A percentile compares a stretch with the other conserved stretches of the same genome.
phyloP scores from a whole-genome alignment of 2,797 vertebrate species.

The Ptychadena robeensis region DNA sequence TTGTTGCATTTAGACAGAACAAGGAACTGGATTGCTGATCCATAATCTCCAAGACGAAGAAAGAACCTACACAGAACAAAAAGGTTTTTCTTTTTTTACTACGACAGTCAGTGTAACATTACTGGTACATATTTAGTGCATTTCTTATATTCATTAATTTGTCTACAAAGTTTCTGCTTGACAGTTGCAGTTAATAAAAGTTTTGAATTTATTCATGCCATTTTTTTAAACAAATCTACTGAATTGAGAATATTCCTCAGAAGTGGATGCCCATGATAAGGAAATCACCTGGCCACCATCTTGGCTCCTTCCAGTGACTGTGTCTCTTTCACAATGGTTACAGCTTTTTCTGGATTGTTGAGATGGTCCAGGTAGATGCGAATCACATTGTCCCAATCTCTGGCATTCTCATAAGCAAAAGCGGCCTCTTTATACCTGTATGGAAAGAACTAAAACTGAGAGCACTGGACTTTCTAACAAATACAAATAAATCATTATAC shows the following conservation, averaged over 20 bases:
- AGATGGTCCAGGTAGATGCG: constrained; percentile 93
- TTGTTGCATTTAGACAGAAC: constrained; percentile 95
- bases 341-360: constrained; percentile 92
- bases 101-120: background rate
- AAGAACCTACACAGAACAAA: constrained; percentile 84
- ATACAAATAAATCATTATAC: background rate
- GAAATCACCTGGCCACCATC: constrained; percentile 92
- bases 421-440: constrained; percentile 90
- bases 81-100: background rate
- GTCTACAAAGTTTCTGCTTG: background rate
- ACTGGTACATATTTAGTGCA: background rate
- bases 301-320: constrained; percentile 96
- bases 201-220: background rate
- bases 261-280: background rate
- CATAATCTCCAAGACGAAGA: constrained; percentile 88
- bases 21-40: constrained; percentile 95
- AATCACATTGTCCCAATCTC: constrained; percentile 93
- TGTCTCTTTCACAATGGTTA: constrained; percentile 89
- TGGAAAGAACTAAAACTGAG: constrained; percentile 5
- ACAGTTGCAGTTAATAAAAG: background rate
- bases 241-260: background rate
- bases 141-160: background rate
- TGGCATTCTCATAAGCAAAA: constrained; percentile 89
- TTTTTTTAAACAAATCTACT: background rate
- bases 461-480: background rate